A percentile compares a stretch with the other conserved stretches of the same genome.
phyloP scores from a whole-genome alignment of 2,113 vertebrate species.

The Phalacrocorax carbo region DNA sequence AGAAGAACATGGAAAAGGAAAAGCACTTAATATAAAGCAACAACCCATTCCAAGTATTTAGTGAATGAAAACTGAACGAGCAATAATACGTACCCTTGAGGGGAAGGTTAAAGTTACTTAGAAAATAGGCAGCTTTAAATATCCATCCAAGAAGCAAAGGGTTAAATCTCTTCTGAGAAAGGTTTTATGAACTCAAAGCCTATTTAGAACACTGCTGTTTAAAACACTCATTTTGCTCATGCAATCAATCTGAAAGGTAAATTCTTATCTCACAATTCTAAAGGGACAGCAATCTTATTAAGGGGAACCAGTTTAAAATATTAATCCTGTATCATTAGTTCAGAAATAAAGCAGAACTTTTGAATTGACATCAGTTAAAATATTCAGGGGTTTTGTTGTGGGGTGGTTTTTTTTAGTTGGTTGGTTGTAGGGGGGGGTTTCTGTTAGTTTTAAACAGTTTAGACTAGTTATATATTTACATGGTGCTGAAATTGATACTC shows the following conservation, averaged over 20 bases:
- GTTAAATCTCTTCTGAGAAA: neutral
- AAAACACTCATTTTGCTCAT: neutral
- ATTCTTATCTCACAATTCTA: neutral
- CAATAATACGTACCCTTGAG: neutral
- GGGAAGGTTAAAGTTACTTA: constrained; percentile 35
- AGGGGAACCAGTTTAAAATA: neutral
- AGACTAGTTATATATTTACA: neutral
- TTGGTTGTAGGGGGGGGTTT: neutral
- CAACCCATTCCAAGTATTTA: constrained; percentile 48
- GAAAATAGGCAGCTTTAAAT: constrained; percentile 49
- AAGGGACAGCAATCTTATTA: neutral
- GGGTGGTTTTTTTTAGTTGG: no score
- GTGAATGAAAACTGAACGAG: constrained; percentile 42
- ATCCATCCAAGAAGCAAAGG: neutral
- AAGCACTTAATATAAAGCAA: constrained; percentile 53
- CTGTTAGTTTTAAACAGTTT: neutral
- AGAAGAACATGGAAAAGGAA: constrained; percentile 38
- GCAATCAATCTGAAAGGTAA: constrained; percentile 12
- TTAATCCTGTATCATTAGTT: neutral
- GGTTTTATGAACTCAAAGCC: constrained; percentile 4
- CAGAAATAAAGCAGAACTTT: neutral
- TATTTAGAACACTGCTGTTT: constrained; percentile 8
- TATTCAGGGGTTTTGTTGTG: neutral
- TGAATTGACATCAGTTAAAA: neutral
- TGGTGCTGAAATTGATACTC: neutral